These are phyloP conservation scores for Cremastobaeus sp. DNA, from an alignment of 2,888 invertebrate genomes.

Conservation along the genomic window DNA sequence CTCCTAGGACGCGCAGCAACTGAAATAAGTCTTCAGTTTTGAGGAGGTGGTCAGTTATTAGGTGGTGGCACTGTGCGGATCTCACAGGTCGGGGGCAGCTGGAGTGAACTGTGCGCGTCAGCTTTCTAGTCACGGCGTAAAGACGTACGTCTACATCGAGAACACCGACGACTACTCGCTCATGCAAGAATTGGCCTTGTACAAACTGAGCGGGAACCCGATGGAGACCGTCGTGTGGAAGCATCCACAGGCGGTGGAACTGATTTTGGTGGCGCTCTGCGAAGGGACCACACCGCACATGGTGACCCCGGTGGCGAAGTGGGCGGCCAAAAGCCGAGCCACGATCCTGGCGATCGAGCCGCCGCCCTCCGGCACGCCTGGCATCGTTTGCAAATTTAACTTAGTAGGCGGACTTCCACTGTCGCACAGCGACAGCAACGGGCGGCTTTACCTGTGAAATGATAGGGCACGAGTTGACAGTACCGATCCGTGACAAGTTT, in stretches of 20 bases:
- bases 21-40: conserved; percentile 89
- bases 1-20: conserved; percentile 90
- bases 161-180: conserved; percentile 79
- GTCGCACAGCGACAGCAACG: conserved; percentile 82
- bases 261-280: conserved; percentile 81
- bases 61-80: conserved; percentile 86
- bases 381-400: conserved; percentile 83
- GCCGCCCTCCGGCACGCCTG: conserved; percentile 83
- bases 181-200: conserved; percentile 83
- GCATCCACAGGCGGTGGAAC: conserved; percentile 79
- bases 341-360: conserved; percentile 88
- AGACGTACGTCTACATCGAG: conserved; percentile 82
- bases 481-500: too few relatives aligned
- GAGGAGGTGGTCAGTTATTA: conserved; percentile 90
- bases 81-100: conserved; percentile 84
- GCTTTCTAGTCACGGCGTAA: conserved; percentile 89
- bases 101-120: conserved; percentile 89
- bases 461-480: too few relatives aligned
- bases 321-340: conserved; percentile 86
- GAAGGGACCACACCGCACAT: conserved; percentile 78
- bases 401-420: conserved; percentile 86
- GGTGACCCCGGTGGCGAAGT: conserved; percentile 81
- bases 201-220: conserved; percentile 83
- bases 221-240: conserved; percentile 80
- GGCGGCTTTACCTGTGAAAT: conserved; percentile 90